These are phyloP conservation scores for Geodia barretti DNA, from an alignment of 37 sponge, comb jelly and placozoan species.

Conservation along the genomic window DNA sequence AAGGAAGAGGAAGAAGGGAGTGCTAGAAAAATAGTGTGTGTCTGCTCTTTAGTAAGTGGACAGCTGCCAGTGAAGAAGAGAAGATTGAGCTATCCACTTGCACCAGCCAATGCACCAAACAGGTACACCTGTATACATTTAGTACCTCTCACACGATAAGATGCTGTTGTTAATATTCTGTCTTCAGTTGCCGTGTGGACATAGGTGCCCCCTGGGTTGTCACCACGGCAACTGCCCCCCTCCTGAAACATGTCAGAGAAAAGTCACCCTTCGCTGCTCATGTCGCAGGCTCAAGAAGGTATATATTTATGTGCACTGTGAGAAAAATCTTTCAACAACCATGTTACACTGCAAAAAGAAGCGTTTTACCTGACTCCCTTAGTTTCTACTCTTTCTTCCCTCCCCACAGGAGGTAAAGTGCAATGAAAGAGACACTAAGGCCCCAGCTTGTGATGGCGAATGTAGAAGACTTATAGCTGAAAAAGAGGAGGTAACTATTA, in stretches of 20 bases:
- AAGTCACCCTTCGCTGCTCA: constrained; percentile 68
- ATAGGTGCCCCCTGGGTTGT: constrained; percentile 68
- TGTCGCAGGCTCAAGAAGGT: constrained; percentile 84
- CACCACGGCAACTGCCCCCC: constrained; percentile 68
- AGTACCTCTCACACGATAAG: background rate
- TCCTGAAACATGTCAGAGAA: constrained; percentile 42
- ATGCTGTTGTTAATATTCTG: background rate
- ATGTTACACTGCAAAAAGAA: too few relatives aligned
- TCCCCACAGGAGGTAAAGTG: constrained; percentile 53
- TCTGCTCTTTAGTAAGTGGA: constrained; percentile 66
- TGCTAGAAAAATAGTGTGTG: background rate
- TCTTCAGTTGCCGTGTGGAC: constrained; percentile 81
- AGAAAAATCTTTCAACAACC: too few relatives aligned
- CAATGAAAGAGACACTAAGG: constrained; percentile 16
- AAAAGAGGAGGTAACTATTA: constrained; percentile 35
- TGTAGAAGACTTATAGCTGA: constrained; percentile 24
- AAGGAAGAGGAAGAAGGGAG: too few relatives aligned
- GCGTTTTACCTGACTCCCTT: background rate
- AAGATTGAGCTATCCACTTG: constrained; percentile 49
- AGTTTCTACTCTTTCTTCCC: background rate
- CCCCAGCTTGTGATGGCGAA: constrained; percentile 45
- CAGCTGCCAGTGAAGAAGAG: constrained; percentile 39
- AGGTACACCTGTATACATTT: constrained; percentile 19
- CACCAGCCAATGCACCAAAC: constrained; percentile 67
- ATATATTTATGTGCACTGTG: background rate